These are phyloP conservation scores for Cartodere bifasciata DNA, from an alignment of 2,888 invertebrate genomes.

Conservation along the genomic window DNA sequence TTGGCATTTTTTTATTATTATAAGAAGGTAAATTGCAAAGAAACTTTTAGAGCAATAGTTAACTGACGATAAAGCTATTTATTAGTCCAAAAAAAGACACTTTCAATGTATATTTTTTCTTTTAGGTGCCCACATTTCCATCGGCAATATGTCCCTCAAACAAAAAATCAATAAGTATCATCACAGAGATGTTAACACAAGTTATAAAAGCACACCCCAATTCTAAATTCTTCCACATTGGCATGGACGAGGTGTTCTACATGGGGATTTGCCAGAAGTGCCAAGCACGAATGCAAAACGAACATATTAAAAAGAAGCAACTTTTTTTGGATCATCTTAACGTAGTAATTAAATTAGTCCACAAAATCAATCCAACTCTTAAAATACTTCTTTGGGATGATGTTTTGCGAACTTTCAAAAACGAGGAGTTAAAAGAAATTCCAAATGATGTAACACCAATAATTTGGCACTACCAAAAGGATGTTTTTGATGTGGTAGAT, in stretches of 20 bases:
- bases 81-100: too few relatives aligned
- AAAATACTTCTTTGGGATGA: slow-evolving; percentile 72
- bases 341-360: slow-evolving; percentile 39
- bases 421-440: slow-evolving; percentile 34
- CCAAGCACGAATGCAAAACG: slow-evolving; percentile 26
- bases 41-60: too few relatives aligned
- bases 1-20: too few relatives aligned
- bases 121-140: neutral
- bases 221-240: slow-evolving; percentile 50
- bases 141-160: slow-evolving; percentile 10
- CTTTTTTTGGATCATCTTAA: slow-evolving; percentile 51
- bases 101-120: too few relatives aligned
- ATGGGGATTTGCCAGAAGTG: slow-evolving; percentile 52
- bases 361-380: slow-evolving; percentile 37
- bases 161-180: slow-evolving; percentile 1
- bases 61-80: too few relatives aligned
- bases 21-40: too few relatives aligned
- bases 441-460: slow-evolving; percentile 49
- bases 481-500: slow-evolving; percentile 30
- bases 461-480: slow-evolving; percentile 54
- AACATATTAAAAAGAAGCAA: slow-evolving; percentile 38
- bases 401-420: slow-evolving; percentile 50
- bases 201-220: slow-evolving; percentile 45
- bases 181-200: slow-evolving; percentile 35
- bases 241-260: slow-evolving; percentile 72